Conservation (phyloP, 2,113 vertebrate genomes). For the Pyxicephalus adspersus region DNA sequence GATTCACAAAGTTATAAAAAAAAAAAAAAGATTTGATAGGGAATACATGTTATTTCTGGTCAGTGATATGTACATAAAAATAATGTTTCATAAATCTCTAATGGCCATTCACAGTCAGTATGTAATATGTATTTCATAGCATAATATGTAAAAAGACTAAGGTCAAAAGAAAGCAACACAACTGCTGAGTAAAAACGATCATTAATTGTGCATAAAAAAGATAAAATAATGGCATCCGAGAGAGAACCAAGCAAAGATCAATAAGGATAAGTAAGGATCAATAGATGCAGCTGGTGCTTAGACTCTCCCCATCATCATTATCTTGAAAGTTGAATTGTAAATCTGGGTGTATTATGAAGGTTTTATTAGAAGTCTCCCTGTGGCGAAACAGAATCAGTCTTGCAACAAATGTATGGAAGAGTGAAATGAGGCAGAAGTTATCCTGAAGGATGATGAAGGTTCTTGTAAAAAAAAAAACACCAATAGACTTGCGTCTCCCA, state of each 20-base stretch:
- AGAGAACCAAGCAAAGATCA: slow-evolving; percentile 4
- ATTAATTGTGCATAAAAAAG: slow-evolving; percentile 10
- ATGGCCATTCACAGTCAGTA: too few relatives aligned
- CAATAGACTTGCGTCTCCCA: too few relatives aligned
- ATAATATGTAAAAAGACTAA: slow-evolving; percentile 6
- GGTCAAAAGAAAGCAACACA: slow-evolving; percentile 3
- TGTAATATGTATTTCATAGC: not conserved
- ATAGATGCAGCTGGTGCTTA: slow-evolving; percentile 37
- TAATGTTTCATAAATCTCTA: too few relatives aligned
- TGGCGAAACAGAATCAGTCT: slow-evolving; percentile 18
- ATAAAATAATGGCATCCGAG: not conserved
- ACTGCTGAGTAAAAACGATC: not conserved
- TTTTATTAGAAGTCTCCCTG: slow-evolving; percentile 29
- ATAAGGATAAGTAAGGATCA: slow-evolving; percentile 42
- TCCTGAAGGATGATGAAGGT: not conserved
- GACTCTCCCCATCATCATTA: slow-evolving; percentile 26
- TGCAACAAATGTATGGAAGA: not conserved
- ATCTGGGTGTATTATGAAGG: slow-evolving; percentile 33
- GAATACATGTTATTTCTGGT: too few relatives aligned
- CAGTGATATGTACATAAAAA: too few relatives aligned
- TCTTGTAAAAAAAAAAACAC: too few relatives aligned
- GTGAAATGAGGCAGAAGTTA: not conserved
- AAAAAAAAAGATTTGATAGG: too few relatives aligned
- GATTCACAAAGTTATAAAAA: too few relatives aligned
- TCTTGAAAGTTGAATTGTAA: slow-evolving; percentile 36